Conservation (phyloP, 1,140 invertebrate genomes). For the Cheumatopsyche charites region DNA sequence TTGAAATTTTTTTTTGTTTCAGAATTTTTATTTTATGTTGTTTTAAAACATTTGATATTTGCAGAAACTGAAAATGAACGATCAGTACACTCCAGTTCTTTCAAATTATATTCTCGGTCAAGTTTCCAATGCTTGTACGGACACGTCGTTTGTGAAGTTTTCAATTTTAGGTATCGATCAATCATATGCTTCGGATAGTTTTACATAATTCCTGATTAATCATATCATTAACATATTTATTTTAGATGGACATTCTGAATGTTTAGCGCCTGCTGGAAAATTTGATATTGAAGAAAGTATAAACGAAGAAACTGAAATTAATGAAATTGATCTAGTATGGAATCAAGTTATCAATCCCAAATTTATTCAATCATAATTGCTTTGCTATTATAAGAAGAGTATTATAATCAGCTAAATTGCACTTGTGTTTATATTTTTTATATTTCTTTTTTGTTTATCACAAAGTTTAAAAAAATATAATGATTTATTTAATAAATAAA, state of each 20-base stretch:
- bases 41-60: neutral
- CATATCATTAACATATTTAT: slow-evolving; percentile 4
- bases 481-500: neutral
- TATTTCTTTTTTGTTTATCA: neutral
- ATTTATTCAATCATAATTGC: slow-evolving; percentile 28
- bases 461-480: neutral
- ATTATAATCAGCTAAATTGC: neutral
- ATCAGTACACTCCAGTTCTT: slow-evolving; percentile 38
- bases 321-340: slow-evolving; percentile 37
- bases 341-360: slow-evolving; percentile 42
- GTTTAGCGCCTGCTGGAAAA: slow-evolving; percentile 38
- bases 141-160: slow-evolving; percentile 18
- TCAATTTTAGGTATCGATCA: slow-evolving; percentile 33
- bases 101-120: slow-evolving; percentile 43
- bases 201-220: too few relatives aligned
- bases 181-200: neutral
- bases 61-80: slow-evolving; percentile 45
- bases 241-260: slow-evolving; percentile 45
- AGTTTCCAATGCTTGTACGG: slow-evolving; percentile 26
- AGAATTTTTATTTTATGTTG: neutral
- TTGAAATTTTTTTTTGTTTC: too few relatives aligned
- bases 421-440: neutral
- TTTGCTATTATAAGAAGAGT: neutral
- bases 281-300: slow-evolving; percentile 41
- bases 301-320: neutral